Conservation (phyloP, 2,888 invertebrate species). For the Branchellion lobata region DNA sequence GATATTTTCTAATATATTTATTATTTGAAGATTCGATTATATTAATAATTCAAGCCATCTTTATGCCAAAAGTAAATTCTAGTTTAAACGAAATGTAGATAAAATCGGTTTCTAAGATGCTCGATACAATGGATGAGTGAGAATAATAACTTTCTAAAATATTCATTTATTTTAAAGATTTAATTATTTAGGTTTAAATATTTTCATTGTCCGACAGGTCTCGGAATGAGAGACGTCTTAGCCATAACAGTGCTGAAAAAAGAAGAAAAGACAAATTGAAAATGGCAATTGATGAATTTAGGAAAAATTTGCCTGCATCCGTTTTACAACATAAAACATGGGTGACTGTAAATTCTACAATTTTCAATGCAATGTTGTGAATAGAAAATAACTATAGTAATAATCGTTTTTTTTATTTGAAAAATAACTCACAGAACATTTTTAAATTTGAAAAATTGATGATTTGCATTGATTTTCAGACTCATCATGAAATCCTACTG, state of each 20-base stretch:
- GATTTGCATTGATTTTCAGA: constrained; percentile 20
- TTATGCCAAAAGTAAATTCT: too few species aligned
- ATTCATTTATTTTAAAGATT: too few species aligned
- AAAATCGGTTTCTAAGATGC: too few species aligned
- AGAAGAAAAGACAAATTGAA: constrained; percentile 39
- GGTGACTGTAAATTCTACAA: background rate
- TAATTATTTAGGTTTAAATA: too few species aligned
- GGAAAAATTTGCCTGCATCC: constrained; percentile 18
- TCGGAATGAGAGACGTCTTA: constrained; percentile 8
- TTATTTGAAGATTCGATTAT: too few species aligned
- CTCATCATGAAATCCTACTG: constrained; percentile 40
- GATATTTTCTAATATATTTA: too few species aligned
- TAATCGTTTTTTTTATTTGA: background rate
- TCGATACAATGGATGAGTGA: too few species aligned
- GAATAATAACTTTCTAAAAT: too few species aligned
- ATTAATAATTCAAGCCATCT: too few species aligned
- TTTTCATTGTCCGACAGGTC: background rate
- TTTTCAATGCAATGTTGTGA: background rate
- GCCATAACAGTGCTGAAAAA: constrained; percentile 37
- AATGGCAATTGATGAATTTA: constrained; percentile 38
- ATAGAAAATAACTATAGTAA: background rate
- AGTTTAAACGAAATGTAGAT: too few species aligned
- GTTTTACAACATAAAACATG: constrained; percentile 18
- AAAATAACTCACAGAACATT: too few species aligned
- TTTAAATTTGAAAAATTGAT: background rate